Base-by-base conservation (phyloP, 2,888 invertebrate genomes). In the Smittia sp. region DNA sequence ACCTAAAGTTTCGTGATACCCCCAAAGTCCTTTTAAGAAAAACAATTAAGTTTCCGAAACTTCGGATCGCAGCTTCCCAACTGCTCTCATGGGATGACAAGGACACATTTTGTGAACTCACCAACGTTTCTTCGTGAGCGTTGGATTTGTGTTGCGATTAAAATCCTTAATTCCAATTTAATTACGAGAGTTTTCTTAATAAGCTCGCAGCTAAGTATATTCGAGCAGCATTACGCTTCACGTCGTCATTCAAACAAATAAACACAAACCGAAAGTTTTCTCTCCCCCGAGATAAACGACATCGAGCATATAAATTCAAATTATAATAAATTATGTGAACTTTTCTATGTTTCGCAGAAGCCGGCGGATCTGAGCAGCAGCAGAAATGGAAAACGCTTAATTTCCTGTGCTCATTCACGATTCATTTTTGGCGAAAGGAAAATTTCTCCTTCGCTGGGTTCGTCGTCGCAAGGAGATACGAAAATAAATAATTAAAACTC, bases 301-400 rank as follows among this genome's bases (percentile, higher is more conserved):
- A 69, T 69, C 22, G 69, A 69, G 69, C 52, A 69, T 41, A 69
- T 69, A 69, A 69, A 69, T 69, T 24, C 13, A 69, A 69, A 69
- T 69, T 69, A 69, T 24, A 52, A 54, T 69, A 69, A 69, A 54
- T 69, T 69, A 54, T 52, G 27, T 22, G 46, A 69, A 69, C 52
- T 69, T 69, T 32, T 69, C 46, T 46, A 11, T 54, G 58, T 18
- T n/a, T 58, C 22, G 22, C 7, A 22, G 18, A 58, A 20, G 18
- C n/a, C 58, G 18, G 52, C 52, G 52, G 18, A 46, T 6, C 52
- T 46, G 7, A 24, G 20, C 24, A 25, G 27, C 39, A 20, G 22
- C 38, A 20, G 39, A 38, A 39, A 25, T 32, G 32, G 27, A 38
- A 67, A 67, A 67, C 41, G 39, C 27, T 67, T 67, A 67, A 67